phyloP scores from a whole-genome alignment of 2,888 invertebrate genomes.

The Shargacucullia verbasci region DNA sequence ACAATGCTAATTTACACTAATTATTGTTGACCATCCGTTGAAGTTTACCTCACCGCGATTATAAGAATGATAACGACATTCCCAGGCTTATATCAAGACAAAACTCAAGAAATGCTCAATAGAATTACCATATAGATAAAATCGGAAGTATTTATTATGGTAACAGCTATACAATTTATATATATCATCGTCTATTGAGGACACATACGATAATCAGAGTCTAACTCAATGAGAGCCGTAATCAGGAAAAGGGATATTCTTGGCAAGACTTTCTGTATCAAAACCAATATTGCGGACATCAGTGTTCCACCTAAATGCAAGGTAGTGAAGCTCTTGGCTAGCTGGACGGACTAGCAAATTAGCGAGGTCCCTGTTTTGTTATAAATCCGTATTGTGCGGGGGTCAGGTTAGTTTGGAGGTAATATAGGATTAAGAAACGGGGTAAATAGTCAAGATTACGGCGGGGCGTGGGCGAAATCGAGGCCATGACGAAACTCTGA shows the following conservation, averaged over 20 bases:
- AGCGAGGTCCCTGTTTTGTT: constrained; percentile 48
- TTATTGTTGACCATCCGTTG: constrained; percentile 39
- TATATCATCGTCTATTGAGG: constrained; percentile 59
- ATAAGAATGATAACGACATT: constrained; percentile 55
- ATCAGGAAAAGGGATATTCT: constrained; percentile 68
- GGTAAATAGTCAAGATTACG: constrained; percentile 83
- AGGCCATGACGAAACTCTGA: constrained; percentile 84
- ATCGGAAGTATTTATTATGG: constrained; percentile 56
- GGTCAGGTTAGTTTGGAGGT: constrained; percentile 66
- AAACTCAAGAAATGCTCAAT: constrained; percentile 48
- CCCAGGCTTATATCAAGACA: constrained; percentile 53
- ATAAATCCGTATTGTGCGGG: constrained; percentile 21
- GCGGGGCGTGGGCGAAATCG: constrained; percentile 81
- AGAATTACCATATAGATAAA: constrained; percentile 56
- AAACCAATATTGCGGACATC: constrained; percentile 53
- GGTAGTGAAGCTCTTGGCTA: constrained; percentile 44
- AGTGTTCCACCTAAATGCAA: constrained; percentile 19
- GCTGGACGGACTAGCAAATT: constrained; percentile 52
- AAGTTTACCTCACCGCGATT: constrained; percentile 47
- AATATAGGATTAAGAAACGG: constrained; percentile 80
- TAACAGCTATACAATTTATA: constrained; percentile 52
- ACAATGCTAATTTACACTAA: constrained; percentile 42
- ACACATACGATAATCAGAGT: constrained; percentile 65
- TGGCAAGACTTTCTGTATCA: constrained; percentile 59
- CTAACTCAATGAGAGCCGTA: constrained; percentile 63